phyloP scores from a whole-genome alignment of 1,140 invertebrate genomes.

The Bursaphelenchus mucronatus region DNA sequence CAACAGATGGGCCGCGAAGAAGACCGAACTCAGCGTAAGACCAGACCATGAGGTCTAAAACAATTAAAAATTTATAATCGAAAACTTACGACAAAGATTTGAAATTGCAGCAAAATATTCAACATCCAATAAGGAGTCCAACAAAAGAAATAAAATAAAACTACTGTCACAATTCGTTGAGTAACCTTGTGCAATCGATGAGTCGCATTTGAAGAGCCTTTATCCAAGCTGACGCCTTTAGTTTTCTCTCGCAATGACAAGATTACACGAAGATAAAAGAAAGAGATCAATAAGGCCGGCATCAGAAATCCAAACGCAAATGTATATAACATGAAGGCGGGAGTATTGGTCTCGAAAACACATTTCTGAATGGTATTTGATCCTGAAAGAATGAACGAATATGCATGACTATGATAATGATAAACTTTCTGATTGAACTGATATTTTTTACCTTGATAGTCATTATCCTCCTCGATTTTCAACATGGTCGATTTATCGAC shows the following conservation, averaged over 20 bases:
- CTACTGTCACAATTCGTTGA: constrained; percentile 57
- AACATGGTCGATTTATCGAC: constrained; percentile 38
- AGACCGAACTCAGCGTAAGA: constrained; percentile 51
- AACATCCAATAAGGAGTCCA: constrained; percentile 59
- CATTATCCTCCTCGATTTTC: constrained; percentile 9
- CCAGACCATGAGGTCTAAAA: constrained; percentile 45
- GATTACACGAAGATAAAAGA: constrained; percentile 50
- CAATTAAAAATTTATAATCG: constrained; percentile 16
- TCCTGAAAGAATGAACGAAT: neutral
- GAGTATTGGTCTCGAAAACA: constrained; percentile 50
- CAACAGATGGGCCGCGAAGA: constrained; percentile 57
- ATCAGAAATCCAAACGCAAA: constrained; percentile 54
- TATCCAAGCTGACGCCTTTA: constrained; percentile 36
- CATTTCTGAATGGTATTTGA: constrained; percentile 44
- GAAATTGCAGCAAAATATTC: constrained; percentile 52
- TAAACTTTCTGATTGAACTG: no score
- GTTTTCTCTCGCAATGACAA: constrained; percentile 36
- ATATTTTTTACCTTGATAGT: neutral
- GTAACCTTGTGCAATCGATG: constrained; percentile 51
- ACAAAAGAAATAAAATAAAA: constrained; percentile 59
- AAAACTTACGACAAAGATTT: constrained; percentile 42
- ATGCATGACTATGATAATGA: no score
- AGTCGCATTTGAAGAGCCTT: constrained; percentile 21
- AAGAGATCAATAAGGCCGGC: constrained; percentile 54
- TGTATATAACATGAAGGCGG: constrained; percentile 55